Evolutionary conservation across 2,113 vertebrate species (phyloP).

Genomic region (Gavialis gangeticus): DNA sequence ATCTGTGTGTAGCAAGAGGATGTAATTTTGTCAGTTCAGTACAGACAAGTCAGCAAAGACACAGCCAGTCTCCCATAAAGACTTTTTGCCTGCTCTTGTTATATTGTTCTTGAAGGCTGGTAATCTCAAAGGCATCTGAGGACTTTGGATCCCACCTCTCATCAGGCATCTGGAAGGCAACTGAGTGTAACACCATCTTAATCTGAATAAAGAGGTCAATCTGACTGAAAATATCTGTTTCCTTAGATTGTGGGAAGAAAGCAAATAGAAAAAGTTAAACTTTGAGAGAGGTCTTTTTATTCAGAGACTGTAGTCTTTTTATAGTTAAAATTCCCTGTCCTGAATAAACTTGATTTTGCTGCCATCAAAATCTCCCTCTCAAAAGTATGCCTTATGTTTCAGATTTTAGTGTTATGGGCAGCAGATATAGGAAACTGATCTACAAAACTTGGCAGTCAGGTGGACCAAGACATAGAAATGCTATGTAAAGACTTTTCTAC

Average conservation of each 20-base stretch:
- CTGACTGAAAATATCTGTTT: neutral
- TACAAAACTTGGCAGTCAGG: conserved; percentile 10
- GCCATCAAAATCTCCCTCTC: neutral
- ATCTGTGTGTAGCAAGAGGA: accelerated
- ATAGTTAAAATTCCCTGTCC: neutral
- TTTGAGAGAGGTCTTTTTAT: neutral
- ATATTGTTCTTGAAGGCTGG: neutral
- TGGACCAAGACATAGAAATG: neutral
- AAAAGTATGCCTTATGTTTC: conserved; percentile 6
- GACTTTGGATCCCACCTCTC: neutral
- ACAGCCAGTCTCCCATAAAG: neutral
- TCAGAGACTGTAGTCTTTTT: neutral
- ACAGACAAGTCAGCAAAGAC: neutral
- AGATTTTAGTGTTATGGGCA: conserved; percentile 29
- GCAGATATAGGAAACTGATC: conserved; percentile 26
- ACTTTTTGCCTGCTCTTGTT: neutral
- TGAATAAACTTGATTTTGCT: neutral
- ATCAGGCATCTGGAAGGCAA: too few relatives aligned
- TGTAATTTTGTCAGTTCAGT: neutral
- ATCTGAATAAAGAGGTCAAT: neutral
- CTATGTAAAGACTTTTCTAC: neutral
- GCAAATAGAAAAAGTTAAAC: neutral
- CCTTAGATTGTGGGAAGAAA: neutral
- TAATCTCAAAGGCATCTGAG: neutral
- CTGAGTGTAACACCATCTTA: neutral